Conservation (phyloP, 37 sponge, comb jelly and placozoan species). For the Aplysina aerophoba region DNA sequence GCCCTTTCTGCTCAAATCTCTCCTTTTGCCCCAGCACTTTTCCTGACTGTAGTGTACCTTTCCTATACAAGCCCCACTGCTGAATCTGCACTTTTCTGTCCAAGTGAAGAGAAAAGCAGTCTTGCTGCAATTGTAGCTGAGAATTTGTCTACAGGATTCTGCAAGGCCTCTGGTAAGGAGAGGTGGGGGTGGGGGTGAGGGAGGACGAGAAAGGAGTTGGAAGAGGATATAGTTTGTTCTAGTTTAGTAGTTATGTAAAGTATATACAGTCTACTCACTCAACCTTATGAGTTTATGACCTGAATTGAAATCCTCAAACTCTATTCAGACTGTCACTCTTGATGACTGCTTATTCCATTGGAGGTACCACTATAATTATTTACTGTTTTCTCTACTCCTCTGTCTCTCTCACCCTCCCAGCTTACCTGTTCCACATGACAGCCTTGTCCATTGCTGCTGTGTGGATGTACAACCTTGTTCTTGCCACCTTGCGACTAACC, state of each 20-base stretch:
- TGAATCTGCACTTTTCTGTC: neutral
- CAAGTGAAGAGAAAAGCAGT: neutral
- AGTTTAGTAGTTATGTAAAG: too few species aligned
- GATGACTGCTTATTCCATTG: too few species aligned
- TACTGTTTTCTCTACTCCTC: too few species aligned
- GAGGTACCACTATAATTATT: too few species aligned
- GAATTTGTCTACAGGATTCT: neutral
- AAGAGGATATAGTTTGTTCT: too few species aligned
- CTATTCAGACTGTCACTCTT: too few species aligned
- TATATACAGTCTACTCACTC: too few species aligned
- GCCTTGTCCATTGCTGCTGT: neutral
- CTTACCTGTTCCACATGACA: neutral
- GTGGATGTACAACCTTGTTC: neutral
- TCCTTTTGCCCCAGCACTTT: neutral
- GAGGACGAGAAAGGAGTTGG: too few species aligned
- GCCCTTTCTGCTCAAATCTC: too few species aligned
- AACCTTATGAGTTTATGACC: too few species aligned
- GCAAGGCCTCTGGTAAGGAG: neutral
- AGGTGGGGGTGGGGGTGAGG: too few species aligned
- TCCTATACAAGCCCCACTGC: neutral
- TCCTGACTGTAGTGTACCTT: neutral
- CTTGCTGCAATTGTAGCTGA: neutral
- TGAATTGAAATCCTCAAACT: too few species aligned
- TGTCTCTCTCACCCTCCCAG: neutral
- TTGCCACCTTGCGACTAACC: neutral